A percentile compares a stretch with the other conserved stretches of the same genome.
Evolutionary conservation across 2,888 invertebrate genomes (phyloP).

Genomic region (Acholoe squamosa): DNA sequence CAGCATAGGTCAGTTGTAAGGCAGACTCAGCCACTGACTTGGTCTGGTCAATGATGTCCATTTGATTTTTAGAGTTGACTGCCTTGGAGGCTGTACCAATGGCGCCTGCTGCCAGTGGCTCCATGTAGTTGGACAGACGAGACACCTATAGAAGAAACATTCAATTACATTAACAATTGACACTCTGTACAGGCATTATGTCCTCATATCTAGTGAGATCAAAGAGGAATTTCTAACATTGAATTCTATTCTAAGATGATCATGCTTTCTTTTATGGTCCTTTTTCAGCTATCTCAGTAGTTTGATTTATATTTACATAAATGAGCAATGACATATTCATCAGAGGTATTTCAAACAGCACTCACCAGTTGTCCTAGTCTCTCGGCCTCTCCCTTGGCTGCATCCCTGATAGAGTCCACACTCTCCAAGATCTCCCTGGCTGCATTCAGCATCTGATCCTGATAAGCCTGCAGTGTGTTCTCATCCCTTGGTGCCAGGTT

Average conservation of each 20-base stretch:
- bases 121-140: constrained; percentile 86
- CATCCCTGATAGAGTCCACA: constrained; percentile 91
- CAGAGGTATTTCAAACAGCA: background rate
- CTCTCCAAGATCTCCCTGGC: constrained; percentile 93
- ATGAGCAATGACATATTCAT: no score
- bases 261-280: no score
- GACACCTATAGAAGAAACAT: constrained; percentile 74
- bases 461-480: constrained; percentile 87
- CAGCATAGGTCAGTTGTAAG: constrained; percentile 91
- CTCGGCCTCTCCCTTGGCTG: constrained; percentile 96
- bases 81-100: constrained; percentile 91
- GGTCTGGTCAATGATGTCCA: constrained; percentile 93
- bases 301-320: no score
- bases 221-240: no score
- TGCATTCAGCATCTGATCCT: constrained; percentile 85
- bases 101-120: constrained; percentile 92
- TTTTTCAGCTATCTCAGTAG: no score
- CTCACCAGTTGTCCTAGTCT: constrained; percentile 94
- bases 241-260: no score
- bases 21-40: constrained; percentile 98
- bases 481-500: constrained; percentile 88
- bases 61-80: constrained; percentile 93
- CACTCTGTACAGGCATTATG: no score
- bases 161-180: no score
- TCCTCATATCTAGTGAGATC: no score